phyloP scores from a whole-genome alignment of 1,140 invertebrate species.

The Drosophila kepulauana region DNA sequence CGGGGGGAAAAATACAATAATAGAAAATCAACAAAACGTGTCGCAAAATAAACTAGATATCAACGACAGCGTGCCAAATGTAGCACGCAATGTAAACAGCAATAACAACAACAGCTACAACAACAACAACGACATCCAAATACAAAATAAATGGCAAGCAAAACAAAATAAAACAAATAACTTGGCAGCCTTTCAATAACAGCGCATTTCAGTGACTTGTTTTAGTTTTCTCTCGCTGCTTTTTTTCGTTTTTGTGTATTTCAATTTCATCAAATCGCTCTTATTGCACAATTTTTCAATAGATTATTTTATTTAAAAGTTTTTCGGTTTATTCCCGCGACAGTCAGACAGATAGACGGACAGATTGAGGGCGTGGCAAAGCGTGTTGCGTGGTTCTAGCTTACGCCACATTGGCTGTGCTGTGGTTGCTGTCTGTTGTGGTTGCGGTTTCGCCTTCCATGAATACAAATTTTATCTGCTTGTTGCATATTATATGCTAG shows the following conservation, averaged over 20 bases:
- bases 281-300: conserved; percentile 39
- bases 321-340: conserved; percentile 6
- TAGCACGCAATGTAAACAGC: conserved; percentile 64
- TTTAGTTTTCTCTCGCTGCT: conserved; percentile 13
- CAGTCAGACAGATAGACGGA: too few species aligned
- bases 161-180: conserved; percentile 40
- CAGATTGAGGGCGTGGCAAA: not conserved
- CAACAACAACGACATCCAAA: conserved; percentile 36
- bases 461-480: conserved; percentile 21
- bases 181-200: conserved; percentile 54
- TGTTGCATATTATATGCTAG: conserved; percentile 22
- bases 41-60: conserved; percentile 66
- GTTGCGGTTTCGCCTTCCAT: conserved; percentile 37
- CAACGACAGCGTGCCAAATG: conserved; percentile 61
- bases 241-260: conserved; percentile 30
- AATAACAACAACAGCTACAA: conserved; percentile 46
- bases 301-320: conserved; percentile 39
- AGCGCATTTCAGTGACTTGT: conserved; percentile 26
- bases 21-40: conserved; percentile 73
- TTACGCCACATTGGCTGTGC: conserved; percentile 16
- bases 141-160: conserved; percentile 23
- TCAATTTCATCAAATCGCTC: conserved; percentile 44
- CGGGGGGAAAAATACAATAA: conserved; percentile 56
- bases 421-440: conserved; percentile 36
- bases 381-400: conserved; percentile 3